These are phyloP conservation scores for Cryptocephalus primarius DNA, from an alignment of 2,888 invertebrate genomes.

Conservation along the genomic window DNA sequence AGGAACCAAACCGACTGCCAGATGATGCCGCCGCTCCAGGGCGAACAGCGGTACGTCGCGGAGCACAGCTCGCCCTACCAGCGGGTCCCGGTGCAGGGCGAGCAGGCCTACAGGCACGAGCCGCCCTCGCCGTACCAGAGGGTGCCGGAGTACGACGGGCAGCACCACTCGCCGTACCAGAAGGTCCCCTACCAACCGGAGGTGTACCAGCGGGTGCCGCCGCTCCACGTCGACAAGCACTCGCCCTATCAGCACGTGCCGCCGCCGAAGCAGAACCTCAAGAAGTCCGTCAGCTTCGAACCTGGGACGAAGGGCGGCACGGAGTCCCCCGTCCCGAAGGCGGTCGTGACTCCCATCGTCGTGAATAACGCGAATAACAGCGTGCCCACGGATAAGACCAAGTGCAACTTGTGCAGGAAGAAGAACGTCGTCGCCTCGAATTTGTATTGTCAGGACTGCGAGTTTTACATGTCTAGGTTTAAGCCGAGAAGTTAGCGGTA, in stretches of 20 bases:
- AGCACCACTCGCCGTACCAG: slow-evolving; percentile 1
- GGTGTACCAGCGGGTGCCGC: slow-evolving; percentile 28
- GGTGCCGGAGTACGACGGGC: background rate
- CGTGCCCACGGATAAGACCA: slow-evolving; percentile 44
- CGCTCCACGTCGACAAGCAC: slow-evolving; percentile 33
- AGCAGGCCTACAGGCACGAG: too few relatives aligned
- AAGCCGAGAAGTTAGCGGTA: slow-evolving; percentile 42
- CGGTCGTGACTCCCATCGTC: slow-evolving; percentile 32
- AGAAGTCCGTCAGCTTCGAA: slow-evolving; percentile 63
- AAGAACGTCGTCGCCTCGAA: slow-evolving; percentile 67
- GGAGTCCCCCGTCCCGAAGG: slow-evolving; percentile 27
- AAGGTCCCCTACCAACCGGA: slow-evolving; percentile 7
- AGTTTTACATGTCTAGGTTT: slow-evolving; percentile 83
- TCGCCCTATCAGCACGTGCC: slow-evolving; percentile 55
- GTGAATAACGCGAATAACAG: slow-evolving; percentile 33
- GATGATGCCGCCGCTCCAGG: background rate
- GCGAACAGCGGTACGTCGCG: background rate
- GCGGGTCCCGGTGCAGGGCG: background rate
- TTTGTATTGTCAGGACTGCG: slow-evolving; percentile 82
- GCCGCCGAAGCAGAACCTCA: slow-evolving; percentile 49
- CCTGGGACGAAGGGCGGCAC: slow-evolving; percentile 57
- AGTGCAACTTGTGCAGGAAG: slow-evolving; percentile 81
- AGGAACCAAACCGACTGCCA: background rate
- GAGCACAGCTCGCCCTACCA: background rate
- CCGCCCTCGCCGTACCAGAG: slow-evolving; percentile 11